Percentiles rank a stretch among this genome's conserved stretches.
Conservation (phyloP, 2,113 vertebrate genomes). For the Zosterops pallidus region DNA sequence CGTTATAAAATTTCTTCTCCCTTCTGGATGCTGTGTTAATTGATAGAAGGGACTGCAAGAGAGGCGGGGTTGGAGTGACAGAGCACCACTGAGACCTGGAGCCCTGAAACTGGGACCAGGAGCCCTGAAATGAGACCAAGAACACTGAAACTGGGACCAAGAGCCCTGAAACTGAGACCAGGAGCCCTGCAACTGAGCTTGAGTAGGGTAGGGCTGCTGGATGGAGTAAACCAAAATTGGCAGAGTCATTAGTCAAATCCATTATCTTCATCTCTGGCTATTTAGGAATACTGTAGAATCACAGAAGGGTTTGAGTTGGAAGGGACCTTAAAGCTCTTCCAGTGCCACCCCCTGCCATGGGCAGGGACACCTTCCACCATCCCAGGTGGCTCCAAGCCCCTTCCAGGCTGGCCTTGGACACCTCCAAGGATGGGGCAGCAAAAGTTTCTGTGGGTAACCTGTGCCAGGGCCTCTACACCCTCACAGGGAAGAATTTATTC, state of each 20-base stretch:
- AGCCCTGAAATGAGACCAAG: neutral
- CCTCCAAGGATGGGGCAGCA: neutral
- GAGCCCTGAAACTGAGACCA: neutral
- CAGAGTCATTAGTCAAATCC: neutral
- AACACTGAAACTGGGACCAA: neutral
- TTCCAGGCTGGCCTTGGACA: rapidly evolving
- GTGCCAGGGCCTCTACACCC: neutral
- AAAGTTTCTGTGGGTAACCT: neutral
- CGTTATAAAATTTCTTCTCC: neutral
- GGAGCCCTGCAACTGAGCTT: neutral
- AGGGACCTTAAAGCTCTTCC: neutral
- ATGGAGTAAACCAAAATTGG: neutral
- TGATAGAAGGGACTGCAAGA: neutral
- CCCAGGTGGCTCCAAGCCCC: rapidly evolving
- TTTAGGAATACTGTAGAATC: neutral
- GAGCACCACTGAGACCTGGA: neutral
- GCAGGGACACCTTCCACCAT: neutral
- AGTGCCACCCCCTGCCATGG: neutral
- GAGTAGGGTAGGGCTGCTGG: neutral
- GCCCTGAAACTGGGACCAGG: neutral
- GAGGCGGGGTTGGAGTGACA: neutral
- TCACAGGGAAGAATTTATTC: neutral
- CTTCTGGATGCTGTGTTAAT: neutral
- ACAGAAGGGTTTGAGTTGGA: neutral
- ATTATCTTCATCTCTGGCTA: neutral